Evolutionary conservation across 1,140 invertebrate species (phyloP).

Genomic region (Brachionus manjavacas): DNA sequence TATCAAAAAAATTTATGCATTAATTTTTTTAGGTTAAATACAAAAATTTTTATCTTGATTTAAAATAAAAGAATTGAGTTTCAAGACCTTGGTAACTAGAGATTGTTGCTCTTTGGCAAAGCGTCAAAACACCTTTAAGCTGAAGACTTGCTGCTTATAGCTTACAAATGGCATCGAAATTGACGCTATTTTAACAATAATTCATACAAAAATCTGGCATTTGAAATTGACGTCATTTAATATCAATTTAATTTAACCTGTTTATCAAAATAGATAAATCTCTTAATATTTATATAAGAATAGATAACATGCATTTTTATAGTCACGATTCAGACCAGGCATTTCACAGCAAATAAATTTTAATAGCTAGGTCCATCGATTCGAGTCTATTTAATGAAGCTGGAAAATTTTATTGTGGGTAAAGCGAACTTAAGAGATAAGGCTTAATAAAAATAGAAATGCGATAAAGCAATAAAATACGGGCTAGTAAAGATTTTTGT

Average conservation of each 20-base stretch:
- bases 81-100: not conserved
- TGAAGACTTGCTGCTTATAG: not conserved
- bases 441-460: conserved; percentile 4
- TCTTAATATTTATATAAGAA: not conserved
- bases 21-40: not conserved
- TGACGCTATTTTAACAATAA: not conserved
- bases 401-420: not conserved
- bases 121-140: not conserved
- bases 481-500: conserved; percentile 1
- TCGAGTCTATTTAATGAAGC: not conserved
- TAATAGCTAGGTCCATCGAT: not conserved
- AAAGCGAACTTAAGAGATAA: not conserved
- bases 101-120: not conserved
- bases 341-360: not conserved
- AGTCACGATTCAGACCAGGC: not conserved
- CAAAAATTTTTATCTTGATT: not conserved
- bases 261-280: not conserved
- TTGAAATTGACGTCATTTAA: not conserved
- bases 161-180: not conserved
- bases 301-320: not conserved
- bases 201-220: not conserved
- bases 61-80: not conserved
- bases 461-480: conserved; percentile 8
- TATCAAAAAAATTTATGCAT: not conserved
- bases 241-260: not conserved